Base-by-base conservation (phyloP, 1,140 invertebrate genomes). In the Tachypleus tridentatus region DNA sequence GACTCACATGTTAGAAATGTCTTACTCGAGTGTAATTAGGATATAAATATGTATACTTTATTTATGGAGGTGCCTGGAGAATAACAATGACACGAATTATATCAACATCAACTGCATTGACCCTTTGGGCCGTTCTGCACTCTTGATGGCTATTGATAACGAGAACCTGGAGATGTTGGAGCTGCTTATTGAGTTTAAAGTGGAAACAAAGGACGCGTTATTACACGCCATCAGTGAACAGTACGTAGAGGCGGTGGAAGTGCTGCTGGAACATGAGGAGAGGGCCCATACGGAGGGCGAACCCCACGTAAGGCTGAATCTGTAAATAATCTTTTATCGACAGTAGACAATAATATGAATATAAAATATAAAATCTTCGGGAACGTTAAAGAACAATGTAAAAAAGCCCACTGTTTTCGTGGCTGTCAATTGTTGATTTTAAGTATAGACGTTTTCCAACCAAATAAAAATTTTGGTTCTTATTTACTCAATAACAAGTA, bases 161-260 rank as follows among this genome's bases (percentile, higher is more conserved):
- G 96, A 99, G 81, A 98, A 99, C 78, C 82, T 98, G 67, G 95
- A 98, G 79, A 98, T 99, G 94, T 92, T 98, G 9, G 93, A 97
- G 73, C 79, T 98, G 64, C 81, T 99, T 65, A 87, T 99, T 63
- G 87, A 91, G 75, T 84, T 87, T 74, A 85, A 70, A 70, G 87
- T 90, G 52, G 86, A 94, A 76, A 96, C 92, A 0, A 89, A 92
- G 72, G 93, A 98, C 77, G 93, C 94, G 0, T 82, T 98, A 7
- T 81, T 98, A 61, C 94, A 98, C 75, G 95, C 95, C 66, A 98
- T 98, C 72, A 93, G 88, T 62, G 94, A 98, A 76, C 93, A 98
- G 77, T 98, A 97, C 77, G 95, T 98, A 1, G 94, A 98, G 77
- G 95, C 96, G 2, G 95, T 98, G 2, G 94, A 98, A 77, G 86